Base-by-base conservation (phyloP, 2,797 vertebrate species). In the Apogon talboti region DNA sequence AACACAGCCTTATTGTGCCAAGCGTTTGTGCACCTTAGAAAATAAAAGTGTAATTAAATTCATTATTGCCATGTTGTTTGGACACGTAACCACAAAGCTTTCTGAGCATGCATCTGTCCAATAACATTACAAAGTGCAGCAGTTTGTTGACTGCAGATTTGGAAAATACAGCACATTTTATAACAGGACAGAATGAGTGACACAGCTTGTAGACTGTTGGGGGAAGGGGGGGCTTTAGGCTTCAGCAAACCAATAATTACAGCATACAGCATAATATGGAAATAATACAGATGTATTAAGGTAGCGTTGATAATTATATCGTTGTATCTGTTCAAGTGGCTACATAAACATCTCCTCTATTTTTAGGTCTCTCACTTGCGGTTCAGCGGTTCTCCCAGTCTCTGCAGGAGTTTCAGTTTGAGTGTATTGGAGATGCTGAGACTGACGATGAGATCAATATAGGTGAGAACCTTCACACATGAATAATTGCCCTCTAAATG, bases 381-480 rank as follows among this genome's bases (percentile, higher is more conserved):
- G 96, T 98, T 21, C 96, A 97, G 91, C 96, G 97, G 66, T 99
- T 98, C 91, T 99, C 96, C 16, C 96, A 98, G 78, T 99, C 97
- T 7, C 91, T 99, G 5, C 96, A 98, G 87, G 96, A 98, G 85
- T 99, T 99, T 89, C 97, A 99, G 76, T 98, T 99, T 88, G 97
- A 99, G 78, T 98, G 97, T 68, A 99, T 98, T 43, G 98, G 98
- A 48, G 98, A 99, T 73, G 96, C 98, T 30, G 98, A 99, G 93
- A 99, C 98, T 7, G 98, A 99, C 79, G 98, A 99, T 85, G 98
- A 99, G 89, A 96, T 98, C 79, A 99, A 95, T 76, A 99, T 99
- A 62, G 98, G 98, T 99, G 83, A 90, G 90, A 66, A 13, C 38
- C 19, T 15, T 37, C 30, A 68, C 40, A 68, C 37, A 37, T 14